Evolutionary conservation across 2,113 vertebrate species (phyloP).

Genomic region (Hippopotamus amphibius): DNA sequence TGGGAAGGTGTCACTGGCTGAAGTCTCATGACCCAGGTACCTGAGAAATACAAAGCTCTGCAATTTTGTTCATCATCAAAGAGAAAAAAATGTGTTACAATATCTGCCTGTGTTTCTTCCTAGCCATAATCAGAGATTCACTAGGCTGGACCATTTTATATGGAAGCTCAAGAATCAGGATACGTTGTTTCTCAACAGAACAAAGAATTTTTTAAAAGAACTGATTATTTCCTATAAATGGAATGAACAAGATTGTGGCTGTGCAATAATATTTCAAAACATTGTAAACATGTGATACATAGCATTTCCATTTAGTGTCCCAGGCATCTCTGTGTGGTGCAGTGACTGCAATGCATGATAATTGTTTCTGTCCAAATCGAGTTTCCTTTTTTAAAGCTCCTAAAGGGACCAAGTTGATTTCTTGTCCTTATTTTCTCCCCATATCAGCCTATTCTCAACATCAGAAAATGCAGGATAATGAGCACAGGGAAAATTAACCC

Average conservation of each 20-base stretch:
- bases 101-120: not conserved
- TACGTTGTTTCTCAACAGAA: slow-evolving; percentile 58
- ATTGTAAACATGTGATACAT: slow-evolving; percentile 54
- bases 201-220: slow-evolving; percentile 14
- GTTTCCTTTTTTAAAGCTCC: slow-evolving; percentile 71
- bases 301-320: slow-evolving; percentile 33
- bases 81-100: not conserved
- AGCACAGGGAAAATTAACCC: slow-evolving; percentile 60
- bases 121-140: not conserved
- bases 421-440: slow-evolving; percentile 68
- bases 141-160: slow-evolving; percentile 15
- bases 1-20: slow-evolving; percentile 37
- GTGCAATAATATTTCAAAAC: slow-evolving; percentile 61
- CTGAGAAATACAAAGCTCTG: slow-evolving; percentile 17
- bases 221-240: slow-evolving; percentile 63
- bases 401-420: slow-evolving; percentile 64
- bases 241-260: slow-evolving; percentile 54
- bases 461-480: slow-evolving; percentile 52
- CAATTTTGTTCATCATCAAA: not conserved
- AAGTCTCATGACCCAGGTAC: slow-evolving; percentile 37
- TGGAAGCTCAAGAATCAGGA: slow-evolving; percentile 19
- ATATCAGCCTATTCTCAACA: slow-evolving; percentile 15
- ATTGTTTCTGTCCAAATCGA: slow-evolving; percentile 73
- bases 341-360: slow-evolving; percentile 46
- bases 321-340: slow-evolving; percentile 16